phyloP scores from a whole-genome alignment of 2,797 vertebrate genomes.

The Helicolenus hilgendorfi region DNA sequence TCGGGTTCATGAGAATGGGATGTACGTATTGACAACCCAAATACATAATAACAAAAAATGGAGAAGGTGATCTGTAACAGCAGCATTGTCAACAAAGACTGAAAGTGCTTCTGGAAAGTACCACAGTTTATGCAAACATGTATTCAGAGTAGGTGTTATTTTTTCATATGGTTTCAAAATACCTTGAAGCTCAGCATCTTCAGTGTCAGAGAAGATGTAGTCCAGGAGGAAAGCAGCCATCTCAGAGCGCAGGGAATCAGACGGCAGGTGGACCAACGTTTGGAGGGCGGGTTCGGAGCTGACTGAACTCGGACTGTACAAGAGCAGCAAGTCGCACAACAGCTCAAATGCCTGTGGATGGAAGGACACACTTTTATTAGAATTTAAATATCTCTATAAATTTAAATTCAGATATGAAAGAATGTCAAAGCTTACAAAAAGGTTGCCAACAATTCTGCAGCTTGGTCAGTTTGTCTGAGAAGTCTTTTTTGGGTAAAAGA shows the following conservation, averaged over 20 bases:
- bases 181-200: slow-evolving; percentile 62
- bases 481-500: background rate
- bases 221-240: slow-evolving; percentile 94
- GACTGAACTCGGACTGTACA: slow-evolving; percentile 87
- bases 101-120: slow-evolving; percentile 4
- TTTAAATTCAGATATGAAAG: background rate
- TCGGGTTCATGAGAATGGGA: background rate
- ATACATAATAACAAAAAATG: background rate
- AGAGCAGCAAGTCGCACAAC: slow-evolving; percentile 93
- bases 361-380: background rate
- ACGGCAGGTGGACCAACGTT: slow-evolving; percentile 81
- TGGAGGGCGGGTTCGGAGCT: slow-evolving; percentile 72
- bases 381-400: background rate
- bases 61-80: background rate
- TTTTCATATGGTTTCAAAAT: background rate
- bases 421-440: background rate
- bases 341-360: slow-evolving; percentile 91
- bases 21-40: too few relatives aligned
- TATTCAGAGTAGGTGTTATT: background rate
- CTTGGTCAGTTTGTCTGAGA: background rate
- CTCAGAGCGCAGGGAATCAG: slow-evolving; percentile 90
- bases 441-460: background rate
- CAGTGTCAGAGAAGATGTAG: slow-evolving; percentile 89
- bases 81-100: background rate
- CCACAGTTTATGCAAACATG: background rate